phyloP scores from a whole-genome alignment of 2,888 invertebrate species.

The Pyralis farinalis region DNA sequence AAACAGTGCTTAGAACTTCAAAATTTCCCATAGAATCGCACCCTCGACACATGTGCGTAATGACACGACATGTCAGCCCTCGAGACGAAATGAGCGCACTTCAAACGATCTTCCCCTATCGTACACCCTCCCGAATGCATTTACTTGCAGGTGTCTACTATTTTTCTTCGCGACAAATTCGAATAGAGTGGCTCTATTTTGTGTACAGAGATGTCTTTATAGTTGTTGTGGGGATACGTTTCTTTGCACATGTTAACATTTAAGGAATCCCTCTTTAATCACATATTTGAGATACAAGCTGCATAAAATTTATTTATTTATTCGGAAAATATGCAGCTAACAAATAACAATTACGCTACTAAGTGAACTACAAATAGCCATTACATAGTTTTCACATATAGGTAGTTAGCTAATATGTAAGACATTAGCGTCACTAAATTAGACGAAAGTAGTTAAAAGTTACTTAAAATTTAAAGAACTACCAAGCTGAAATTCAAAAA shows the following conservation, averaged over 20 bases:
- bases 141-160: slow-evolving; percentile 75
- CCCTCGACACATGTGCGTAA: slow-evolving; percentile 62
- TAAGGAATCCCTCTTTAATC: slow-evolving; percentile 25
- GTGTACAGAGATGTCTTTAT: slow-evolving; percentile 36
- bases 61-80: slow-evolving; percentile 56
- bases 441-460: no score
- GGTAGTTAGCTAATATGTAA: no score
- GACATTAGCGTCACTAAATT: no score
- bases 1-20: slow-evolving; percentile 20
- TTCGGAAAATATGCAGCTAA: no score
- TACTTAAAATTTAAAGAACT: no score
- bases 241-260: slow-evolving; percentile 37
- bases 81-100: slow-evolving; percentile 66
- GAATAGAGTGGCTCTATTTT: slow-evolving; percentile 42
- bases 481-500: no score
- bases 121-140: slow-evolving; percentile 51
- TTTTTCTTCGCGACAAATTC: slow-evolving; percentile 71
- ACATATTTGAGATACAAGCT: no score
- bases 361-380: no score
- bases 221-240: slow-evolving; percentile 24
- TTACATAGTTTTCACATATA: no score
- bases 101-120: slow-evolving; percentile 43
- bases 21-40: slow-evolving; percentile 36
- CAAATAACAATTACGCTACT: no score
- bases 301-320: no score